Evolutionary conservation across 2,888 invertebrate species (phyloP), one percentile per base, ranked within the genome.

Genomic region (Cynaeus angustus): DNA sequence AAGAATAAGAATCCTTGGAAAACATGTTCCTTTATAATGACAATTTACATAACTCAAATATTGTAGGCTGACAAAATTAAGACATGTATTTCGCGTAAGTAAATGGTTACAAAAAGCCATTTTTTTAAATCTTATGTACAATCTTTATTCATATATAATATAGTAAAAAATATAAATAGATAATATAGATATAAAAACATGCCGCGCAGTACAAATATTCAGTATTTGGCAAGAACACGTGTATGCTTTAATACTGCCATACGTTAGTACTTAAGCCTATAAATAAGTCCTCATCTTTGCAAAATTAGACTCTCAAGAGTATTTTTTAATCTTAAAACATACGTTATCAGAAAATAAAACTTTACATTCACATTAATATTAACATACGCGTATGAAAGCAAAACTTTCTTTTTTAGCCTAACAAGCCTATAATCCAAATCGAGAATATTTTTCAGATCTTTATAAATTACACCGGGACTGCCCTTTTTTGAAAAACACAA

Each of bases 101-200:
- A 28, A 28, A 28, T 5, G 7, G 7, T 28, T 28, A 28, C 4
- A 28, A 5, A 28, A 28, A 28, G 7, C 4, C 28, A 28, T 7
- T 28, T 33, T 7, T 33, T 4, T 21, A 4, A 21, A 33, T 33
- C 9, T 53, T 26, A 12, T 56, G 16, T 56, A 56, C 56, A 56
- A 43, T 56, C 13, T 13, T 64, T 64, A 64, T 64, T 62, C 13
- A 21, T 48, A 30, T 28, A 50, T 37, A 62, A 62, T 38, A 48
- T 48, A 41, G 43, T 64, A 64, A 64, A 64, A 64, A 64, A 64
- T 64, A 64, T 64, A 64, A 64, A 64, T 64, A 64, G 50, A 28
- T 53, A 64, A 16, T 52, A 26, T 41, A 53, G 21, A 14, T 64
- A 64, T 64, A 64, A 64, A 64, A 64, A 53, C 14, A 50, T 43